Conservation (phyloP, 2,113 vertebrate species). For the Leuciscus idus region DNA sequence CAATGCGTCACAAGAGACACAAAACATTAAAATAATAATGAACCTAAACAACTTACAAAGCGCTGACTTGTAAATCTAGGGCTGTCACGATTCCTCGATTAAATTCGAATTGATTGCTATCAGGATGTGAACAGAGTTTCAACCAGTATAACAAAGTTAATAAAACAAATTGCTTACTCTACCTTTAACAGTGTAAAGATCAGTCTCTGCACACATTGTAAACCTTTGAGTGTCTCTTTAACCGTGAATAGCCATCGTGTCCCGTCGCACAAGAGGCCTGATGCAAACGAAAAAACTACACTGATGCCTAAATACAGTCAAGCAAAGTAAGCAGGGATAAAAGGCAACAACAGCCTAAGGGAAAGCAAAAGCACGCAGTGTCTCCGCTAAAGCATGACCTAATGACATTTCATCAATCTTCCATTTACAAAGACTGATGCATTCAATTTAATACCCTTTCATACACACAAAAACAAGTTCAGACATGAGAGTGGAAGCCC, state of each 20-base stretch:
- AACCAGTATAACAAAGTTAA: too few relatives aligned
- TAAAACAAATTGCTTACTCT: too few relatives aligned
- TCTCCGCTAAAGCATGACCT: conserved; percentile 37
- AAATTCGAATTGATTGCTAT: too few relatives aligned
- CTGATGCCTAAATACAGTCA: not conserved
- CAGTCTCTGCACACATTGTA: conserved; percentile 14
- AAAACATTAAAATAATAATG: too few relatives aligned
- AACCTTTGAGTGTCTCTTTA: not conserved
- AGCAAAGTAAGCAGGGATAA: not conserved
- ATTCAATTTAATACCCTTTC: conserved; percentile 26
- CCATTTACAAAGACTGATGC: conserved; percentile 31
- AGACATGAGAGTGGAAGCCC: conserved; percentile 3
- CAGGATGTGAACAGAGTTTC: too few relatives aligned
- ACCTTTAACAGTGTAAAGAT: not conserved
- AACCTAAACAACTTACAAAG: too few relatives aligned
- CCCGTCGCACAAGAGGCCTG: not conserved
- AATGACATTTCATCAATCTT: conserved; percentile 45
- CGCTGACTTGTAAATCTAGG: too few relatives aligned
- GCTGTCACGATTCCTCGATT: too few relatives aligned
- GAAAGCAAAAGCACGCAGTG: not conserved
- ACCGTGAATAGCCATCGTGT: not conserved
- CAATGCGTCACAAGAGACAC: too few relatives aligned
- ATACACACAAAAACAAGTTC: conserved; percentile 38
- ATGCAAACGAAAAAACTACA: not conserved
- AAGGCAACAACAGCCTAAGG: conserved; percentile 4